phyloP scores from a whole-genome alignment of 2,797 vertebrate genomes.

The Mallotus villosus region DNA sequence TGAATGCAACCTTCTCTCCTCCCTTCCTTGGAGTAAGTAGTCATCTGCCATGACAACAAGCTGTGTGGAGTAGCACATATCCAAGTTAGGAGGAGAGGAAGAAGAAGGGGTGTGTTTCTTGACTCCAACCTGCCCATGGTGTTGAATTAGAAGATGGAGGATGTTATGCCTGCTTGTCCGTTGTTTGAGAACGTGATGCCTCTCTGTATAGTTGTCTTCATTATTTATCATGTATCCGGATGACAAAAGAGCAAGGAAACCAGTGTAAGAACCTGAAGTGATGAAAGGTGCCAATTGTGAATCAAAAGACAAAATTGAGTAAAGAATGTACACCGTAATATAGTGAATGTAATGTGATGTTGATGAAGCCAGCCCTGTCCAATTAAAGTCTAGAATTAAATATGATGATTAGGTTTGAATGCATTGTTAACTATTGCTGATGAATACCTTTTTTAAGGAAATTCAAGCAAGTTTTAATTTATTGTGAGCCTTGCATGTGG shows the following conservation, averaged over 20 bases:
- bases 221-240: constrained; percentile 35
- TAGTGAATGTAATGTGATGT: constrained; percentile 68
- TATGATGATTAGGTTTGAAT: constrained; percentile 12
- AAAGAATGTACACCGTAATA: constrained; percentile 61
- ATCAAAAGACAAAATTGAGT: constrained; percentile 60
- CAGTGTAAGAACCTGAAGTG: constrained; percentile 22
- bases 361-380: constrained; percentile 50
- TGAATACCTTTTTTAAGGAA: neutral
- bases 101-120: neutral
- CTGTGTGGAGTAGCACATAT: neutral
- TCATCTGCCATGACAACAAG: neutral
- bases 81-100: neutral
- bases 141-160: constrained; percentile 46
- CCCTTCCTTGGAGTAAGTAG: neutral
- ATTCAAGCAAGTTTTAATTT: constrained; percentile 8
- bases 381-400: neutral
- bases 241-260: constrained; percentile 40
- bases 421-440: neutral
- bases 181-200: constrained; percentile 35
- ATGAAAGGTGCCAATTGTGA: constrained; percentile 61
- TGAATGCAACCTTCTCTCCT: neutral
- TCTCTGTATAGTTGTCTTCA: neutral
- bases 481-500: constrained; percentile 49
- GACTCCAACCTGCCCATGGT: neutral
- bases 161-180: constrained; percentile 56